A percentile compares a stretch with the other conserved stretches of the same genome.
Conservation (phyloP, 1,140 invertebrate species). For the Caerostris darwini region DNA sequence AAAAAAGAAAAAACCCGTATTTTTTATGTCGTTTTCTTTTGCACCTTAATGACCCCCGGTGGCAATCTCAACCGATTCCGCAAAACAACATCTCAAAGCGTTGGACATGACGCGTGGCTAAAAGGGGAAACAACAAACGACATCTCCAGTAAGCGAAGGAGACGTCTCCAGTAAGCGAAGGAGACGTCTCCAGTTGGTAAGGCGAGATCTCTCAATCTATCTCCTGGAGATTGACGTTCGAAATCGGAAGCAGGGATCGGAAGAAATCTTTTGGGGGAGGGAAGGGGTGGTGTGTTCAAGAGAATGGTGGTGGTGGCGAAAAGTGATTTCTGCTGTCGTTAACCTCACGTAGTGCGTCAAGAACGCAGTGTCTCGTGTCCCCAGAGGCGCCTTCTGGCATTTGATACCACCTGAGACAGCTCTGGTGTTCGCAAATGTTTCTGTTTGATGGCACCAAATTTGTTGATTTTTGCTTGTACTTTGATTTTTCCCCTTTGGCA, state of each 20-base stretch:
- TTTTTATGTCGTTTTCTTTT: no score
- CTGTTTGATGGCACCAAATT: not conserved
- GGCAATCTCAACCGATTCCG: not conserved
- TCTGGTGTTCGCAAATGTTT: not conserved
- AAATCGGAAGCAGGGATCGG: slow-evolving; percentile 67
- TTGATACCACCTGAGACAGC: slow-evolving; percentile 43
- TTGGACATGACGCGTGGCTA: not conserved
- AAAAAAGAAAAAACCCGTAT: no score
- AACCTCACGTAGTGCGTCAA: slow-evolving; percentile 64
- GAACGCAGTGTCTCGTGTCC: slow-evolving; percentile 9
- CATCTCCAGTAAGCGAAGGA: not conserved
- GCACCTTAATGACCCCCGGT: no score
- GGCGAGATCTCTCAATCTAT: slow-evolving; percentile 63
- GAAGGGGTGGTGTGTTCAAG: not conserved
- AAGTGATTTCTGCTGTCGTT: slow-evolving; percentile 73
- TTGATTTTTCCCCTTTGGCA: not conserved
- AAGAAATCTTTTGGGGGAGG: slow-evolving; percentile 25
- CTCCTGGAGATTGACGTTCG: slow-evolving; percentile 60
- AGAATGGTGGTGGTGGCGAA: not conserved
- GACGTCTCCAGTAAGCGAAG: not conserved
- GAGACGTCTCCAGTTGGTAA: not conserved
- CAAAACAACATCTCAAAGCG: not conserved
- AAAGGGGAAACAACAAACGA: not conserved
- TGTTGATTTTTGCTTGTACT: not conserved
- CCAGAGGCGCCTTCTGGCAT: not conserved